Conservation (phyloP, 1,140 invertebrate species). For the Aplysia californica region DNA sequence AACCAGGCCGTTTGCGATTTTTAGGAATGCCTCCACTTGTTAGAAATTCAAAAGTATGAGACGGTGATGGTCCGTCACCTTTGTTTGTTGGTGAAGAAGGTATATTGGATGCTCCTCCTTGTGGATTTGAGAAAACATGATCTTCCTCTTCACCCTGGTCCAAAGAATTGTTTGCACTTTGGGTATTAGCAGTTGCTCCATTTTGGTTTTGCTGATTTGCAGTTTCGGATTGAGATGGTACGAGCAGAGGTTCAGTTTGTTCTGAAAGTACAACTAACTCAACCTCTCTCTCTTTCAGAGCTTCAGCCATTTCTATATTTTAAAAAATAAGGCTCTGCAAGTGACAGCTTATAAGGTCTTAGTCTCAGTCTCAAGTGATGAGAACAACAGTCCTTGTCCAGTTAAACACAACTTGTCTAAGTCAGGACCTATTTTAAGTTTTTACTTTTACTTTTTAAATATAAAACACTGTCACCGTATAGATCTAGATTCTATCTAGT, state of each 20-base stretch:
- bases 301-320: background rate
- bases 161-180: background rate
- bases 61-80: background rate
- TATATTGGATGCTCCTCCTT: background rate
- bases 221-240: too few relatives aligned
- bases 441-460: too few relatives aligned
- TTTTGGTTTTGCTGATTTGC: background rate
- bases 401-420: too few relatives aligned
- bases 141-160: background rate
- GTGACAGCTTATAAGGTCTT: too few relatives aligned
- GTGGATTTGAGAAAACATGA: background rate
- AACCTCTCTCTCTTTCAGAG: background rate
- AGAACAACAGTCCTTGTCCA: too few relatives aligned
- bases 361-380: too few relatives aligned
- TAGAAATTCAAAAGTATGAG: background rate
- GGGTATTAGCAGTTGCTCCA: background rate
- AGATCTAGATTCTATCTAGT: too few relatives aligned
- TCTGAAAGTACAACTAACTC: background rate
- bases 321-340: too few relatives aligned
- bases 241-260: background rate
- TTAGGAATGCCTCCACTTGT: constrained; percentile 12
- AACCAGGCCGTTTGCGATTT: constrained; percentile 8
- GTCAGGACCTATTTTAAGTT: too few relatives aligned
- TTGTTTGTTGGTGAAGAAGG: background rate
- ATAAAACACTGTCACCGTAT: too few relatives aligned